phyloP scores from a whole-genome alignment of 2,888 invertebrate genomes.

The Alitta virens region DNA sequence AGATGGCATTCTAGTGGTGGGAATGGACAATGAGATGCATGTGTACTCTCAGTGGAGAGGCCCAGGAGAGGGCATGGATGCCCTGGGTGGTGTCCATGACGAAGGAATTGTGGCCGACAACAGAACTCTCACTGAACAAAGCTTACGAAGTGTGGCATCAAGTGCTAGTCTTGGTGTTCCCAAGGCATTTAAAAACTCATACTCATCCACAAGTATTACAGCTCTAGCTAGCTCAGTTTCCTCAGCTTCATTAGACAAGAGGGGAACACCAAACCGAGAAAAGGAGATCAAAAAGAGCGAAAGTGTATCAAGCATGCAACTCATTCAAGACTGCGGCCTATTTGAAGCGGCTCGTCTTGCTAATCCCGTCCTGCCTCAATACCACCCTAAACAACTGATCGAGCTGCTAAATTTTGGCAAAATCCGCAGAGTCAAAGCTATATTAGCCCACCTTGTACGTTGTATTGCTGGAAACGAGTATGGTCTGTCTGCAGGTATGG shows the following conservation, averaged over 20 bases:
- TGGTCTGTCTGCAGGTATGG: constrained; percentile 25
- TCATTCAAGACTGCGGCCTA: constrained; percentile 61
- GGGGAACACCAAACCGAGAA: constrained; percentile 4
- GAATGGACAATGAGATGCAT: constrained; percentile 99
- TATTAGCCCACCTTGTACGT: constrained; percentile 91
- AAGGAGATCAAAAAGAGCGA: constrained; percentile 31
- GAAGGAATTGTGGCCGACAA: constrained; percentile 12
- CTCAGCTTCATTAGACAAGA: constrained; percentile 18
- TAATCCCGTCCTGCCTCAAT: constrained; percentile 96
- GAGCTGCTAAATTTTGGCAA: constrained; percentile 97
- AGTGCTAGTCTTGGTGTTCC: constrained; percentile 9
- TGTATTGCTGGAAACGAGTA: constrained; percentile 58
- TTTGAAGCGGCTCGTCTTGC: constrained; percentile 97
- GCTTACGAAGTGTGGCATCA: constrained; percentile 20
- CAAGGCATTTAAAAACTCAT: constrained; percentile 22
- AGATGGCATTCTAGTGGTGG: constrained; percentile 95
- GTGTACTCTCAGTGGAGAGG: constrained; percentile 92
- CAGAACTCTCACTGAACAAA: constrained; percentile 23
- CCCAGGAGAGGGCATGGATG: constrained; percentile 14
- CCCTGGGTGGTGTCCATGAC: neutral
- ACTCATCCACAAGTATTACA: constrained; percentile 24
- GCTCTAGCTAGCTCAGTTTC: constrained; percentile 22
- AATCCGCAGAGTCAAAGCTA: constrained; percentile 94
- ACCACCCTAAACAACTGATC: constrained; percentile 98
- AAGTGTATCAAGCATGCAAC: constrained; percentile 40